These are phyloP conservation scores for Clarias gariepinus DNA, from an alignment of 2,113 vertebrate genomes.

Conservation along the genomic window DNA sequence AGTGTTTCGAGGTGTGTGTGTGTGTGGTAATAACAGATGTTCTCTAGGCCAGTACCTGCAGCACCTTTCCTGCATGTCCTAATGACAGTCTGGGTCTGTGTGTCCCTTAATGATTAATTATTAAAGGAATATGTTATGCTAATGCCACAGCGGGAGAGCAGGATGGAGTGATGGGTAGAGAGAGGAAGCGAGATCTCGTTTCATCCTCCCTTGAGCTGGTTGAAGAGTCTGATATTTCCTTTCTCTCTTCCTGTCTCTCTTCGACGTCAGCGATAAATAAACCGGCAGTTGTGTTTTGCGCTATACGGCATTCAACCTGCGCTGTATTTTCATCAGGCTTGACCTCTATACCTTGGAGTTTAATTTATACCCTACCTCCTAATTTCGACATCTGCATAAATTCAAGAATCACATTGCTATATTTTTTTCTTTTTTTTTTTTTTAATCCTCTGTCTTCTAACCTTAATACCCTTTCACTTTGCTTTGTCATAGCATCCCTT, in stretches of 20 bases:
- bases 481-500: background rate
- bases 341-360: background rate
- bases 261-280: background rate
- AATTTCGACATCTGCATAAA: background rate
- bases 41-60: conserved; percentile 27
- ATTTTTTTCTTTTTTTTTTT: background rate
- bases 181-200: background rate
- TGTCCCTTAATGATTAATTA: conserved; percentile 43
- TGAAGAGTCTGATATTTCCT: background rate
- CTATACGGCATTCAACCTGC: background rate
- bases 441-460: background rate
- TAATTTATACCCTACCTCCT: background rate
- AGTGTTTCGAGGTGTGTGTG: conserved; percentile 2
- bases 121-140: conserved; percentile 39
- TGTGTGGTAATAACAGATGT: conserved; percentile 35
- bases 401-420: background rate
- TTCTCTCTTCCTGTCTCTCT: background rate
- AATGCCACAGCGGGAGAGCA: conserved; percentile 16
- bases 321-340: background rate
- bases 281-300: background rate
- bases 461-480: background rate
- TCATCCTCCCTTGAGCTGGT: background rate
- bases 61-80: background rate
- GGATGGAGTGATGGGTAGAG: background rate
- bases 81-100: conserved; percentile 1